phyloP scores from a whole-genome alignment of 2,113 vertebrate genomes.

The Erythrolamprus reginae region DNA sequence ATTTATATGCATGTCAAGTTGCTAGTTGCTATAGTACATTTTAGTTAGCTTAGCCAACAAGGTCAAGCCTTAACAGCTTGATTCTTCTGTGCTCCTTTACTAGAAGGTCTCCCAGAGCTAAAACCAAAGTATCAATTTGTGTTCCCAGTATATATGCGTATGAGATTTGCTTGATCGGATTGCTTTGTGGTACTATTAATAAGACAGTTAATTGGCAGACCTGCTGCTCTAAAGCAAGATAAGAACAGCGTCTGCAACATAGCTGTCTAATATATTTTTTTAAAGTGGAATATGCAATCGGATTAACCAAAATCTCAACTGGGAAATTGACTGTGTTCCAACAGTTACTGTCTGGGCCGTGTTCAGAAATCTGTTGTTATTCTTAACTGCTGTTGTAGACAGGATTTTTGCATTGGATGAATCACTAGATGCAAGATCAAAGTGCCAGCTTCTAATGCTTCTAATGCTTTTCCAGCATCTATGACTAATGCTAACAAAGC shows the following conservation, averaged over 20 bases:
- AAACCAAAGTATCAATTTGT: neutral
- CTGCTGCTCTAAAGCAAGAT: neutral
- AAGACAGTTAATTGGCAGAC: neutral
- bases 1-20: neutral
- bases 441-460: slow-evolving; percentile 4
- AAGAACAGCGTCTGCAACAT: neutral
- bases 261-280: neutral
- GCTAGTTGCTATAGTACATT: neutral
- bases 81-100: neutral
- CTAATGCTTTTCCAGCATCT: neutral
- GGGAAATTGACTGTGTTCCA: neutral
- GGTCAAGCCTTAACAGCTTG: neutral
- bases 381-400: neutral
- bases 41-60: neutral
- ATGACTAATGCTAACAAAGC: slow-evolving; percentile 2
- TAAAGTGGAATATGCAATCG: neutral
- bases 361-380: neutral
- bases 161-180: neutral
- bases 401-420: slow-evolving; percentile 1
- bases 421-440: slow-evolving; percentile 10
- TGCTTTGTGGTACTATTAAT: neutral
- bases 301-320: neutral
- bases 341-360: neutral
- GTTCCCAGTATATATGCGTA: neutral
- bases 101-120: neutral